phyloP scores from a whole-genome alignment of 2,888 invertebrate genomes.

The Pseudococcus longispinus region DNA sequence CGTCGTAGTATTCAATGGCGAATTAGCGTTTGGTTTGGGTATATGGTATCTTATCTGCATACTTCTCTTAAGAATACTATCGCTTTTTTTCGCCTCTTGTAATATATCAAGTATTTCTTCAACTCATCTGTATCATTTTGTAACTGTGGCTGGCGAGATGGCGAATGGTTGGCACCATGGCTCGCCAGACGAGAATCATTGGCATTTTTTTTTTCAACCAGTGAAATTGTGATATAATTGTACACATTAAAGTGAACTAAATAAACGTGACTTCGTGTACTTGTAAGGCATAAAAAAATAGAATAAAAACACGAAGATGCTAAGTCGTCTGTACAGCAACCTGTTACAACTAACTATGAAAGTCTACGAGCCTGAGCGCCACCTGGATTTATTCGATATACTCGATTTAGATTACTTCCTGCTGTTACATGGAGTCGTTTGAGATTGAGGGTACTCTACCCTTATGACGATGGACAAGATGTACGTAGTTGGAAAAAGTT shows the following conservation, averaged over 20 bases:
- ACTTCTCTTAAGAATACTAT: constrained; percentile 10
- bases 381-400: not conserved
- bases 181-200: not conserved
- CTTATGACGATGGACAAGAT: too few relatives aligned
- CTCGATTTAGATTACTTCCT: not conserved
- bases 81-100: constrained; percentile 9
- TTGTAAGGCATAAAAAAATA: not conserved
- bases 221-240: constrained; percentile 30
- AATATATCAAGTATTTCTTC: not conserved
- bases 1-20: not conserved
- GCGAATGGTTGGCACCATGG: not conserved
- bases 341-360: not conserved
- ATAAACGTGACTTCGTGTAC: constrained; percentile 9
- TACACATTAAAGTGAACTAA: not conserved
- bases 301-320: not conserved
- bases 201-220: not conserved
- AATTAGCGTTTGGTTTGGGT: not conserved
- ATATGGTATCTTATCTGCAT: not conserved
- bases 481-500: too few relatives aligned
- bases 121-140: not conserved
- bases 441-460: too few relatives aligned
- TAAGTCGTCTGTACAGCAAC: not conserved
- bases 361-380: not conserved
- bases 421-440: not conserved
- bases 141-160: not conserved